Base-by-base conservation (phyloP, 2,113 vertebrate species). In the Tetraodon nigroviridis region DNA sequence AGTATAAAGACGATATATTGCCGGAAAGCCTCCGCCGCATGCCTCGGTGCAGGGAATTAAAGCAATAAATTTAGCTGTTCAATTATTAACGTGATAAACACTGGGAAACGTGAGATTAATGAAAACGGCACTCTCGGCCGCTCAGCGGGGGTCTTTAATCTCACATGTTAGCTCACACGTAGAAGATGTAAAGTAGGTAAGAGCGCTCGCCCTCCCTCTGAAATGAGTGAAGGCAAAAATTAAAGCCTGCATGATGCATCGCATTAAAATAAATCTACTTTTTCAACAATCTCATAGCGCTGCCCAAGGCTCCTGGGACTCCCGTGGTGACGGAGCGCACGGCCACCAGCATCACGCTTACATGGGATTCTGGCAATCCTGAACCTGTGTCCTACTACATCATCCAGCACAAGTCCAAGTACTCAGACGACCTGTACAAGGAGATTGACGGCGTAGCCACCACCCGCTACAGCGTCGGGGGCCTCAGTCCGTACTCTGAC, bases 331-430 rank as follows among this genome's bases (percentile, higher is more conserved):
- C 95, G 0, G 97, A 99, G 84, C 95, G 94, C 63, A 99, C 96
- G 41, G 97, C 96, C 21, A 99, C 97, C 48, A 99, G 97, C 89
- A 98, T 99, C 78, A 99, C 97, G 0, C 63, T 99, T 85, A 97
- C 96, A 0, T 99, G 97, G 97, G 97, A 99, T 85, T 99, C 97
- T 51, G 97, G 96, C 63, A 99, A 99, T 79, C 95, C 97, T 15
- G 97, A 99, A 69, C 96, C 95, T 0, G 93, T 99, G 68, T 95
- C 96, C 71, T 97, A 98, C 77, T 99, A 99, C 85, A 95, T 98
- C 87, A 98, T 99, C 71, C 95, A 97, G 58, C 95, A 98, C 90
- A 96, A 95, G 84, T 93, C 95, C 75, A 97, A 96, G 82, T 90
- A 87, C 78, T 93, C 94, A 0, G 97, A 98, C 50, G 95, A 97